Conservation (phyloP, 2,113 vertebrate species). For the Muntiacus reevesi region DNA sequence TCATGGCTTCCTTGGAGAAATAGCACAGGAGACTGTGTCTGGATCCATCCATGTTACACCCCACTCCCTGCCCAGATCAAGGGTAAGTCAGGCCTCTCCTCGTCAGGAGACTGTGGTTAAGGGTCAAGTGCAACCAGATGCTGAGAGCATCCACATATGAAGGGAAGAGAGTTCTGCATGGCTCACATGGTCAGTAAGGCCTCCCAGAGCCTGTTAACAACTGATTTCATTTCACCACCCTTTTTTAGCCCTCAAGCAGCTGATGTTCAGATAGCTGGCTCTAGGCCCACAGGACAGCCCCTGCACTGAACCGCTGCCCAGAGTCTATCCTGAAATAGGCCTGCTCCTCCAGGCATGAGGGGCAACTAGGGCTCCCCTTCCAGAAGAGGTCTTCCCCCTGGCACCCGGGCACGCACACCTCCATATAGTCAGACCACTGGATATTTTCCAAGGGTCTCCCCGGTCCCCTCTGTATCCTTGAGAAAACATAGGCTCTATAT, state of each 20-base stretch:
- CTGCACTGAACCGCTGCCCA: background rate
- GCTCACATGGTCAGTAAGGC: background rate
- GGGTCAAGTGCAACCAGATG: background rate
- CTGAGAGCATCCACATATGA: background rate
- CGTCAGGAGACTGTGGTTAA: background rate
- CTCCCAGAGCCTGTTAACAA: background rate
- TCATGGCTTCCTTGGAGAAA: background rate
- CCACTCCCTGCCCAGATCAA: background rate
- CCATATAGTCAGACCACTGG: background rate
- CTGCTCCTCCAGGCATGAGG: background rate
- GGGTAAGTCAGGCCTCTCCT: background rate
- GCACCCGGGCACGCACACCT: background rate
- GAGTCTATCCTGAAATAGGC: background rate
- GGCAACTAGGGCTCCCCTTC: background rate
- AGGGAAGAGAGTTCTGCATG: background rate
- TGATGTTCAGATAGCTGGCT: background rate
- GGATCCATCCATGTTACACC: background rate
- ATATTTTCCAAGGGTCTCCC: background rate
- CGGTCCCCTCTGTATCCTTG: background rate
- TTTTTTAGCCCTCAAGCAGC: background rate
- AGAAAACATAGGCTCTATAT: background rate
- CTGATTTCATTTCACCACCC: background rate
- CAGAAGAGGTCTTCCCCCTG: background rate
- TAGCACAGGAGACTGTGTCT: background rate
- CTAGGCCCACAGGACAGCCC: background rate